Evolutionary conservation across 2,888 invertebrate species (phyloP).

Genomic region (Gymnocheta viridis): DNA sequence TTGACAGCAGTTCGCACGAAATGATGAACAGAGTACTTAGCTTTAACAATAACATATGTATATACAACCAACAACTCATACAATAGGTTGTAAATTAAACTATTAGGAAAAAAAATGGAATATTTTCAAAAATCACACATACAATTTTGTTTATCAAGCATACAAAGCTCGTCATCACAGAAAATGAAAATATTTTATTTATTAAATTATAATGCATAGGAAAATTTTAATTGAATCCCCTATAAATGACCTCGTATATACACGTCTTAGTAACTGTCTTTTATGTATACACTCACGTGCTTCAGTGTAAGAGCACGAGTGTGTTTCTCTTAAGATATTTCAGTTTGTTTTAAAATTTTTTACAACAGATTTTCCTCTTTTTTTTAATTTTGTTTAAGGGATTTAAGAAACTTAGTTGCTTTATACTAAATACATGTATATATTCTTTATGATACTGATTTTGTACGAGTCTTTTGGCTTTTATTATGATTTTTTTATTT

Average conservation of each 20-base stretch:
- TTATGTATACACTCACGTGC: neutral
- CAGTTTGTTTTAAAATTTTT: slow-evolving; percentile 40
- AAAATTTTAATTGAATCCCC: slow-evolving; percentile 12
- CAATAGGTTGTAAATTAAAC: too few relatives aligned
- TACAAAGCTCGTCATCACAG: too few relatives aligned
- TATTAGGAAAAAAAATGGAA: too few relatives aligned
- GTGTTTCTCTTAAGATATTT: slow-evolving; percentile 41
- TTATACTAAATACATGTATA: slow-evolving; percentile 5
- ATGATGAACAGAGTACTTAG: too few relatives aligned
- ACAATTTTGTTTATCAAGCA: too few relatives aligned
- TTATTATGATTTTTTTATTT: slow-evolving; percentile 64
- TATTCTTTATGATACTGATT: slow-evolving; percentile 45
- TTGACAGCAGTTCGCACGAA: too few relatives aligned
- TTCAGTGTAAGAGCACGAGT: slow-evolving; percentile 11
- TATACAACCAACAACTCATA: too few relatives aligned
- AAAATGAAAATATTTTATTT: neutral
- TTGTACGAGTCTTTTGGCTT: slow-evolving; percentile 62
- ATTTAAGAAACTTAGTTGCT: slow-evolving; percentile 58
- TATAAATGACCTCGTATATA: neutral
- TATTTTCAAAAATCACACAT: too few relatives aligned
- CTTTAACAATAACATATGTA: too few relatives aligned
- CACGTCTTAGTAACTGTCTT: neutral
- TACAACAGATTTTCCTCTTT: slow-evolving; percentile 8
- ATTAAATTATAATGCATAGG: neutral
- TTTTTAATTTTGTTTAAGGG: slow-evolving; percentile 45